Evolutionary conservation across 1,140 invertebrate species (phyloP), one percentile per base, ranked within the genome.

Genomic region (Pseudoatta argentina): DNA sequence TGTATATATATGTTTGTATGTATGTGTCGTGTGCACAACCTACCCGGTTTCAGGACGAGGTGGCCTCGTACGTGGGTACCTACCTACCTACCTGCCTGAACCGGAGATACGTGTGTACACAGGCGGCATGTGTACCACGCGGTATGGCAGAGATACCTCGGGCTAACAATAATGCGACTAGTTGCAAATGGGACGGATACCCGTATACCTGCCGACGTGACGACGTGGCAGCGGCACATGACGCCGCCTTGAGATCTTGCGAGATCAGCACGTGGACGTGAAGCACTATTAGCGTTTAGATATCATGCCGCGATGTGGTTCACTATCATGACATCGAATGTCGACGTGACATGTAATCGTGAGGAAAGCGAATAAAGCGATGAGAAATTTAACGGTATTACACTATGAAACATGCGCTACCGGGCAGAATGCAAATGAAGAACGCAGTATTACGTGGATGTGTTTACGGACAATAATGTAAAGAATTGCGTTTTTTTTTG

Each of bases 111-210:
- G 86, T 91, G 88, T 87, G 90, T 89, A 91, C 81, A 91, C 83
- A 91, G 82, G 64, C 87, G 48, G 69, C 73, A 86, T 87, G 82
- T 82, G 81, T 87, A 86, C 89, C 51, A 21, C 87, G 88, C 90
- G 90, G 91, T 87, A 87, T 90, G 88, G 87, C 87, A 88, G 88
- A 89, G 88, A 89, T 91, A 91, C 89, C 89, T 85, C 89, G 77
- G 89, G 86, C 90, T 88, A 89, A 91, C 90, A 91, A 91, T 91
- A 91, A 91, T 91, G 90, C 89, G 88, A 87, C 89, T 88, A 89
- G 88, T 89, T 86, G 90, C 88, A 91, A 91, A 91, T 91, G 90
- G 90, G 83, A 91, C 83, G 73, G 89, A 91, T 91, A 91, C 86
- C 88, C 88, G 85, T 89, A 91, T 89, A 91, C 69, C 88, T 89